Percentiles rank a stretch among this genome's conserved stretches.
phyloP scores from a whole-genome alignment of 2,113 vertebrate genomes.

The Puma concolor region DNA sequence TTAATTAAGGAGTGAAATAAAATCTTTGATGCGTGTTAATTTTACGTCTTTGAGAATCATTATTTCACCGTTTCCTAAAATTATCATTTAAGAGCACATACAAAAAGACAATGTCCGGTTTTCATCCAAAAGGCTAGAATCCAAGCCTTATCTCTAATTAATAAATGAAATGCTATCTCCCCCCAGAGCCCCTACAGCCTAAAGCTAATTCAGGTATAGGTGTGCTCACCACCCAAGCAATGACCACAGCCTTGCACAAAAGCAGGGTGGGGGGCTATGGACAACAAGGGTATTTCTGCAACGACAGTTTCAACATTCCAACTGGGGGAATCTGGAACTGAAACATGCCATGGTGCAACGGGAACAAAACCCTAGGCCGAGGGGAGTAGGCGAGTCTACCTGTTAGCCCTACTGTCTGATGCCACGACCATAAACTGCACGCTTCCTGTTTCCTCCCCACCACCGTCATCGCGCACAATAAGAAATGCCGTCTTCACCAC shows the following conservation, averaged over 20 bases:
- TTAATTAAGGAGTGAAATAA: not conserved
- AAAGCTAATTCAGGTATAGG: not conserved
- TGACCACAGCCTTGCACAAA: not conserved
- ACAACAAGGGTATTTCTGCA: not conserved
- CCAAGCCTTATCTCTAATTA: not conserved
- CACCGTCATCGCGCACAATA: not conserved
- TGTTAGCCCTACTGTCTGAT: rapidly evolving
- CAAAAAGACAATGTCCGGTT: not conserved
- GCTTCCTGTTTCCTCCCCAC: not conserved
- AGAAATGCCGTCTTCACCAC: not conserved
- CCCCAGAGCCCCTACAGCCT: rapidly evolving
- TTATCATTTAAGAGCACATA: not conserved
- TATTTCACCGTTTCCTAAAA: not conserved
- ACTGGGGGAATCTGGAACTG: not conserved
- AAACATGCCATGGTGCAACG: not conserved
- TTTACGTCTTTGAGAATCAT: not conserved
- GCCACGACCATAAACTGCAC: too few relatives aligned
- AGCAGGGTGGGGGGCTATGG: rapidly evolving
- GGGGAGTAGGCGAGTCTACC: not conserved
- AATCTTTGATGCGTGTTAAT: not conserved
- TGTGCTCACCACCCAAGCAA: not conserved
- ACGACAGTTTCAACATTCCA: not conserved
- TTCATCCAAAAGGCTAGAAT: not conserved
- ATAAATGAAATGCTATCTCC: not conserved
- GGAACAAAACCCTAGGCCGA: not conserved